Conservation (phyloP, 1,140 invertebrate species). For the Ostrea denselamellosa region DNA sequence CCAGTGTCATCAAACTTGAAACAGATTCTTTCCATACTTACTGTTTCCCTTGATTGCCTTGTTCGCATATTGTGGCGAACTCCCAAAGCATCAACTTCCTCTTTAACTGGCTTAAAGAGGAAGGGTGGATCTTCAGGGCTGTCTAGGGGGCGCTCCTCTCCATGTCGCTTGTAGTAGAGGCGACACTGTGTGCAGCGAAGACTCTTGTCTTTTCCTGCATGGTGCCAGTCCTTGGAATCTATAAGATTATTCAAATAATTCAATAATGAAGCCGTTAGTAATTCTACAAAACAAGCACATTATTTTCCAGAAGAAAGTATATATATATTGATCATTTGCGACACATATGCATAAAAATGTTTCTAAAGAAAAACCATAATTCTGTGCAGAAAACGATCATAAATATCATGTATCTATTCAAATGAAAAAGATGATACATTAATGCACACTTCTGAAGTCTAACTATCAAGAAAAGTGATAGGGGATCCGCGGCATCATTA, state of each 20-base stretch:
- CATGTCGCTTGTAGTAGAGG: conserved; percentile 90
- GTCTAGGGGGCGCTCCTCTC: conserved; percentile 81
- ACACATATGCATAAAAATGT: conserved; percentile 16
- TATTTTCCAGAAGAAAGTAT: not conserved
- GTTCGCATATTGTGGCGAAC: conserved; percentile 82
- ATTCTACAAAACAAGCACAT: not conserved
- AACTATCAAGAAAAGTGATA: conserved; percentile 27
- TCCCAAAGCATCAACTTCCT: conserved; percentile 81
- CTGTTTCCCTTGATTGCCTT: conserved; percentile 77
- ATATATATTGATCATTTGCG: not conserved
- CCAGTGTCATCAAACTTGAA: too few relatives aligned
- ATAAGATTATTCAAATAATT: conserved; percentile 59
- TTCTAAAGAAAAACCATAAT: not conserved
- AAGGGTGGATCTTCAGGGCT: conserved; percentile 79
- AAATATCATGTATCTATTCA: conserved; percentile 18
- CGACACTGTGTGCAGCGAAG: conserved; percentile 91
- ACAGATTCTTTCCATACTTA: conserved; percentile 51
- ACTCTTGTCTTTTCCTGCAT: conserved; percentile 87
- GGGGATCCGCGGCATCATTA: conserved; percentile 8
- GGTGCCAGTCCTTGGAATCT: conserved; percentile 87
- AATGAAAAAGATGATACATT: conserved; percentile 21
- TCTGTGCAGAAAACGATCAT: not conserved
- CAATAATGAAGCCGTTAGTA: not conserved
- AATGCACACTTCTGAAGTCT: not conserved
- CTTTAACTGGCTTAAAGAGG: conserved; percentile 85